Evolutionary conservation across 2,113 vertebrate genomes (phyloP), one percentile per base, ranked within the genome.

Genomic region (Bettongia penicillata): DNA sequence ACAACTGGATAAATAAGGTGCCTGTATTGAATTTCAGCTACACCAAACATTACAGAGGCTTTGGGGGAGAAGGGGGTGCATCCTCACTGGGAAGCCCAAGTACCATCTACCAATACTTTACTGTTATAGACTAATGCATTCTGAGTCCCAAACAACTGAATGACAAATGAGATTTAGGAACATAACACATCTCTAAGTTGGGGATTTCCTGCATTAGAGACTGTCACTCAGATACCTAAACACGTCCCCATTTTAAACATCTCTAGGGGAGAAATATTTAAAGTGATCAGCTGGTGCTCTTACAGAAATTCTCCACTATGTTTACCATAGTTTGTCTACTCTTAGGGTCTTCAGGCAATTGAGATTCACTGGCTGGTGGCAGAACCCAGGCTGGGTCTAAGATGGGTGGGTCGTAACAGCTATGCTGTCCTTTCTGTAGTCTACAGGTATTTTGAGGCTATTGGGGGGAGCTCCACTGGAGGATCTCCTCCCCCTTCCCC

Each of bases 221-320:
- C 93, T 96, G 96, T 96, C 95, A 95, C 94, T 97, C 93, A 90
- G 92, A 95, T 92, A 97, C 97, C 94, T 96, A 95, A 53, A 61
- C 94, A 95, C 92, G 95, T 0, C 6, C 37, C 53, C 10, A 37
- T 11, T 93, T 14, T 77, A 57, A 95, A 93, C 94, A 94, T 96
- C 97, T 94, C 92, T 92, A 91, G 5, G 49, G 52, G 51, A 95
- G 91, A 97, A 97, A 96, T 96, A 95, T 95, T 96, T 96, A 96
- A 96, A 95, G 93, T 94, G 95, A 92, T 91, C 96, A 93, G 94
- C 61, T 49, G 95, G 93, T 93, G 94, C 0, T 0, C 53, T 95
- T 53, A 95, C 92, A 95, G 92, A 93, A 43, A 84, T 84, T 68
- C 57, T 68, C 31, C 1, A 8, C 24, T 26, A 55, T 55, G 53